phyloP scores from a whole-genome alignment of 2,113 vertebrate genomes.

The Menidia beryllina region DNA sequence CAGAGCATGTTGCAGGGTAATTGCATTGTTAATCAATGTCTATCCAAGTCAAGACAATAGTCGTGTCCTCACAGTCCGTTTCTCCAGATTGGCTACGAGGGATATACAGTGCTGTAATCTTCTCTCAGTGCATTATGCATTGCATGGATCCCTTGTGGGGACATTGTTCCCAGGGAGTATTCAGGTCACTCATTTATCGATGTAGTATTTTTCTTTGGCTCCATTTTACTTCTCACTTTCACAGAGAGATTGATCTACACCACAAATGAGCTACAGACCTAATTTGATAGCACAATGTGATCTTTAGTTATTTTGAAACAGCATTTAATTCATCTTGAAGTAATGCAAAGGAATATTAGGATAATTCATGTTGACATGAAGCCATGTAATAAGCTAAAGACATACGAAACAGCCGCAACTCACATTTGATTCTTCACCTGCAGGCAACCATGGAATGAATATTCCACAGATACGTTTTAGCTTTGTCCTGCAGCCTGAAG shows the following conservation, averaged over 20 bases:
- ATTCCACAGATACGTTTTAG: slow-evolving; percentile 44
- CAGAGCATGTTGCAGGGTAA: slow-evolving; percentile 81
- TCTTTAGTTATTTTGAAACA: slow-evolving; percentile 8
- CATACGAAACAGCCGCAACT: slow-evolving; percentile 24
- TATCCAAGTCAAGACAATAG: slow-evolving; percentile 75
- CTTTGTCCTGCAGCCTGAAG: slow-evolving; percentile 52
- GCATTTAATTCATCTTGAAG: background rate
- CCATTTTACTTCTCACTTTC: slow-evolving; percentile 43
- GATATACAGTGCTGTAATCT: slow-evolving; percentile 76
- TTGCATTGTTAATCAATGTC: slow-evolving; percentile 86
- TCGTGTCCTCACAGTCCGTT: slow-evolving; percentile 63
- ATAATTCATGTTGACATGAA: slow-evolving; percentile 17
- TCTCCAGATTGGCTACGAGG: slow-evolving; percentile 71
- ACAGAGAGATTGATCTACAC: slow-evolving; percentile 25
- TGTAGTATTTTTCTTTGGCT: slow-evolving; percentile 46
- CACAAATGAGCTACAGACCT: slow-evolving; percentile 7
- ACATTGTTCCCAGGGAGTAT: slow-evolving; percentile 53
- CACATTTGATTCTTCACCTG: slow-evolving; percentile 43
- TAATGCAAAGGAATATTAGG: slow-evolving; percentile 12
- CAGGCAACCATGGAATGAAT: slow-evolving; percentile 39
- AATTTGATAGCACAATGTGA: slow-evolving; percentile 6
- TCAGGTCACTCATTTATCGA: slow-evolving; percentile 67
- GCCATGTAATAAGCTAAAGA: slow-evolving; percentile 2
- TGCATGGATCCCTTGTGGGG: slow-evolving; percentile 42
- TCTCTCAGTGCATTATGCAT: slow-evolving; percentile 71